These are phyloP conservation scores for Cebidichthys violaceus DNA, from an alignment of 2,113 vertebrate genomes.

Conservation along the genomic window DNA sequence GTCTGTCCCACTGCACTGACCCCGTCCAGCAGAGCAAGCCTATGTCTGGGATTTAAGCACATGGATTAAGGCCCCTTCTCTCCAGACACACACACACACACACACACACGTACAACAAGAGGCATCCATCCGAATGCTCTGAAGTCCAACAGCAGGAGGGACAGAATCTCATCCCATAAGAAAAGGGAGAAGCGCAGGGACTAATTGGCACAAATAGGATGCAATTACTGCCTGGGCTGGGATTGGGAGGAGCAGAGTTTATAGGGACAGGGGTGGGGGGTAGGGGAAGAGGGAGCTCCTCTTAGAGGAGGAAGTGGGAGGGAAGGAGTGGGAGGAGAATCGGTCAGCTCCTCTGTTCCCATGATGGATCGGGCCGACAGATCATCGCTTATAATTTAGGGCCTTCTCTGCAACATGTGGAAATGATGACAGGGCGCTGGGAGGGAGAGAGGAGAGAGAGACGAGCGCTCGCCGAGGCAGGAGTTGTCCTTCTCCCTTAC, in stretches of 20 bases:
- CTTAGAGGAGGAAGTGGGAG: constrained; percentile 53
- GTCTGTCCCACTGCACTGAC: constrained; percentile 77
- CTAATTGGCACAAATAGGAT: constrained; percentile 87
- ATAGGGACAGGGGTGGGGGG: constrained; percentile 53
- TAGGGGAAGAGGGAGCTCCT: no score
- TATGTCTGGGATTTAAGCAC: constrained; percentile 73
- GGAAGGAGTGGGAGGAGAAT: constrained; percentile 62
- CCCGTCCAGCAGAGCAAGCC: constrained; percentile 67
- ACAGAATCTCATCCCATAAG: constrained; percentile 75
- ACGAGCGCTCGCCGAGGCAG: constrained; percentile 2
- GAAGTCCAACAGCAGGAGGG: constrained; percentile 75
- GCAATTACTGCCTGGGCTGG: constrained; percentile 81
- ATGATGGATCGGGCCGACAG: constrained; percentile 68
- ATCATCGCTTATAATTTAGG: constrained; percentile 61
- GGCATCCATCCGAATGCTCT: constrained; percentile 58
- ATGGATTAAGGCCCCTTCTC: constrained; percentile 77
- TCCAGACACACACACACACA: constrained; percentile 21
- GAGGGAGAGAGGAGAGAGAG: constrained; percentile 24
- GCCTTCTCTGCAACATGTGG: constrained; percentile 52
- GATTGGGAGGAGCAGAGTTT: constrained; percentile 75
- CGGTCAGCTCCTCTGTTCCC: constrained; percentile 59
- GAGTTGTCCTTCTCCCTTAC: constrained; percentile 18
- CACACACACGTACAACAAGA: constrained; percentile 40
- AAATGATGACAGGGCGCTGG: constrained; percentile 34
- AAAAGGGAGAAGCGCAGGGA: constrained; percentile 76